Evolutionary conservation across 2,797 vertebrate species (phyloP), one percentile per base, ranked within the genome.

Genomic region (Gorsachius magnificus): DNA sequence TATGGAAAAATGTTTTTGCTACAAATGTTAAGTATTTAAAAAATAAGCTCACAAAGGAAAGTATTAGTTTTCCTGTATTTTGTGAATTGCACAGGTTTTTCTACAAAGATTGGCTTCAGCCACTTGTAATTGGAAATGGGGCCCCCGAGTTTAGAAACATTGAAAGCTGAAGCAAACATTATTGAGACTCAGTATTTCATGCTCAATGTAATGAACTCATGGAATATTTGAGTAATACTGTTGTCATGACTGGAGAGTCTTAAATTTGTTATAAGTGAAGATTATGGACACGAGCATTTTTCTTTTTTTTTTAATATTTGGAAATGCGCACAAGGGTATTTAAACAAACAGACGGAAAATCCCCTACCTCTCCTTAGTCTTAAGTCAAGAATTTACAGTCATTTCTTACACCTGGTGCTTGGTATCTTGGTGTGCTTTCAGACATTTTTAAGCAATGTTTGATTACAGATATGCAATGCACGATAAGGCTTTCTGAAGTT

Each of bases 251-350:
- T 87, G 84, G 78, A 88, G 87, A 95, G 95, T 86, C 93, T 95
- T 95, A 88, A 91, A 82, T 84, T 89, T 41, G 41, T 68, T 93
- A 8, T 24, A 83, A 85, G 86, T 33, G 25, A 97, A 93, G 75
- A 50, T 94, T 91, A 80, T 53, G 89, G 91, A 70, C 94, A 90
- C 64, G 89, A 90, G 93, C 95, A 95, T 96, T 96, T 96, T 95
- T 95, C 95, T 86, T 68, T 87, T 91, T 90, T 50, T 83, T 36
- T 96, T 83, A 92, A 68, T 91, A 63, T 94, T 97, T 97, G 94
- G 95, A 96, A 97, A 96, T 82, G 94, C 9, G 38, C 96, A 94
- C 87, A 31, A 90, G 93, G 93, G 96, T 92, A 79, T 96, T 97
- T 95, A 78, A 95, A 74, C 86, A 94, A 96, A 75, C 71, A 80